Conservation (phyloP, 2,797 vertebrate genomes). For the Enteromius unitaeniatus region DNA sequence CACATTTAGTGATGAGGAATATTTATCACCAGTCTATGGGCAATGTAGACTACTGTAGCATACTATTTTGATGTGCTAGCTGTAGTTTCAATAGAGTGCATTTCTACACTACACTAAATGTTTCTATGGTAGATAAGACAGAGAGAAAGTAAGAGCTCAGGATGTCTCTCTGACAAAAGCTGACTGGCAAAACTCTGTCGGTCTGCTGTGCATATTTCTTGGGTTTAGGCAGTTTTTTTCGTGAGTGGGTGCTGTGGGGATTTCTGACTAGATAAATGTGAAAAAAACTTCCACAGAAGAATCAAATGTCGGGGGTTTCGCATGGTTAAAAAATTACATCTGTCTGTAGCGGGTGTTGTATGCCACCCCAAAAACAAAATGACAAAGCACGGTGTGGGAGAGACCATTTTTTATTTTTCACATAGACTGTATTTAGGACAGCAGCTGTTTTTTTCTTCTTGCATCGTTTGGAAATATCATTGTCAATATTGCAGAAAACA, state of each 20-base stretch:
- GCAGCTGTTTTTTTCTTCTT: background rate
- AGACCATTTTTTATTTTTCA: background rate
- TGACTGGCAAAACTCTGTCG: background rate
- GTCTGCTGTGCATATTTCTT: conserved; percentile 1
- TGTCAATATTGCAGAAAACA: background rate
- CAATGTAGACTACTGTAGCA: background rate
- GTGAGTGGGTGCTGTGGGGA: conserved; percentile 54
- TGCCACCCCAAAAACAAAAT: background rate
- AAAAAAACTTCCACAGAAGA: background rate
- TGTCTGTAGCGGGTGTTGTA: conserved; percentile 9
- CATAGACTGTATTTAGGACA: background rate
- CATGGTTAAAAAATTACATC: conserved; percentile 11
- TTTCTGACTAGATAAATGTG: conserved; percentile 43
- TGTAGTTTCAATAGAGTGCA: background rate
- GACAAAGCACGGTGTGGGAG: conserved; percentile 37
- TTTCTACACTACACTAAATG: background rate
- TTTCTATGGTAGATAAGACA: background rate
- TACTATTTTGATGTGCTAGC: background rate
- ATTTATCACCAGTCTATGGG: background rate
- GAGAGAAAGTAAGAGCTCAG: background rate
- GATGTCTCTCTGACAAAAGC: conserved; percentile 7
- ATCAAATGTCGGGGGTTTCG: conserved; percentile 56
- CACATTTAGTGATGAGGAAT: background rate
- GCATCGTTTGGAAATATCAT: background rate
- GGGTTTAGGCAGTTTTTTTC: conserved; percentile 14